Base-by-base conservation (phyloP, 2,888 invertebrate species). In the Aquatica leii region DNA sequence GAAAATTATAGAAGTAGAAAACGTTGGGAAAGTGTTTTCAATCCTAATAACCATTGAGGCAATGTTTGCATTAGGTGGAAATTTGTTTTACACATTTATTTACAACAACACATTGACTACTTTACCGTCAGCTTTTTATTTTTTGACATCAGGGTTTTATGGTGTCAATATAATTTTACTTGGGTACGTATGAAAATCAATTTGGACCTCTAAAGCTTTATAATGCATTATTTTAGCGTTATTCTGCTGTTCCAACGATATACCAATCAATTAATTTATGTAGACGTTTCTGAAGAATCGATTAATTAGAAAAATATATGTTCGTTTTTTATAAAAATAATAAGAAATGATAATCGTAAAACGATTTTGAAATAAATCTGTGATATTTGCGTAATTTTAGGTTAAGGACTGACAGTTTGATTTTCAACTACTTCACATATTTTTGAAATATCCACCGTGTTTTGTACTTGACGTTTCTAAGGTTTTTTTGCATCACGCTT, bases 31-130 rank as follows among this genome's bases (percentile, higher is more conserved):
- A 81, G 85, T 90, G 18, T 91, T 90, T 75, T 86, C 91, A 0
- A 80, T 91, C 53, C 86, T 88, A 74, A 86, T 88, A 21, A 85
- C 87, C 2, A 74, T 89, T 21, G 91, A 91, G 79, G 87, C 89
- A n/a, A 70, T 86, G 41, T 83, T 86, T 20, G 88, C 88, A 0
- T 81, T 91, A 52, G 71, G 86, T 1, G 84, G 89, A 0, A 84
- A 88, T 1, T 84, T 89, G 0, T 67, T 91, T 0, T 92, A 88
- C 77, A 88, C 87, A 20, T 76, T 85, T 0, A 77, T 92, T 15
- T 93, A 92, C 72, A 84, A 85, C 53, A 73, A 75, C 2, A 88
- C 89, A 0, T 76, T 89, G 18, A 71, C 78, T 0, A 80, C 77
- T 0, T 85, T 86, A 74, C 87, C 90, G 0, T 88, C 87, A 0